These are phyloP conservation scores for Drosophila varians DNA, from an alignment of 1,140 invertebrate species.

Conservation along the genomic window DNA sequence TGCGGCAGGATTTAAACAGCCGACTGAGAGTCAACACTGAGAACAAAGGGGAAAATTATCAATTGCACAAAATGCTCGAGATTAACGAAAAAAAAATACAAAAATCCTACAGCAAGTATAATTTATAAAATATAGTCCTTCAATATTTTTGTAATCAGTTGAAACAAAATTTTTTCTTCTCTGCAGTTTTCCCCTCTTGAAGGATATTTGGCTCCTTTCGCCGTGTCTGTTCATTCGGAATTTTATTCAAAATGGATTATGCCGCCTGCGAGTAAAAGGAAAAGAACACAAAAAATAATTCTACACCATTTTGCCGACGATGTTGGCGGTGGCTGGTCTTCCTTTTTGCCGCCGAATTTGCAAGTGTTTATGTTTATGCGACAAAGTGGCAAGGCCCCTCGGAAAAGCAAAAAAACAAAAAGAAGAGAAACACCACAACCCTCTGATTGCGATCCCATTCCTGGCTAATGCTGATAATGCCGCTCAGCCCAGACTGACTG, in stretches of 20 bases:
- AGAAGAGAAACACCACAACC: neutral
- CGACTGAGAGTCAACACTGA: neutral
- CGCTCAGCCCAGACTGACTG: neutral
- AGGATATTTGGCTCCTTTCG: slow-evolving; percentile 44
- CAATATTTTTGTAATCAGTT: no score
- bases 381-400: slow-evolving; percentile 51
- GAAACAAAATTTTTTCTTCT: neutral
- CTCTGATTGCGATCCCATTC: slow-evolving; percentile 1
- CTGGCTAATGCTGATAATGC: slow-evolving; percentile 36
- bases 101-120: neutral
- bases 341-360: slow-evolving; percentile 45
- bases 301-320: slow-evolving; percentile 24
- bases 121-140: no score
- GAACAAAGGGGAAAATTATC: neutral
- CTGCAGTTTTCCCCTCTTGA: neutral
- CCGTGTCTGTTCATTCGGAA: slow-evolving; percentile 76
- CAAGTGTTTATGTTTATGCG: slow-evolving; percentile 73
- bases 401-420: neutral
- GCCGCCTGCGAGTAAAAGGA: slow-evolving; percentile 43
- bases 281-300: slow-evolving; percentile 53
- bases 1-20: slow-evolving; percentile 39
- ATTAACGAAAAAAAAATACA: neutral
- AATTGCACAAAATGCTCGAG: neutral
- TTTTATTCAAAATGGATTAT: slow-evolving; percentile 82
- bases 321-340: slow-evolving; percentile 5